Conservation (phyloP, 2,113 vertebrate species). For the Strix aluco region DNA sequence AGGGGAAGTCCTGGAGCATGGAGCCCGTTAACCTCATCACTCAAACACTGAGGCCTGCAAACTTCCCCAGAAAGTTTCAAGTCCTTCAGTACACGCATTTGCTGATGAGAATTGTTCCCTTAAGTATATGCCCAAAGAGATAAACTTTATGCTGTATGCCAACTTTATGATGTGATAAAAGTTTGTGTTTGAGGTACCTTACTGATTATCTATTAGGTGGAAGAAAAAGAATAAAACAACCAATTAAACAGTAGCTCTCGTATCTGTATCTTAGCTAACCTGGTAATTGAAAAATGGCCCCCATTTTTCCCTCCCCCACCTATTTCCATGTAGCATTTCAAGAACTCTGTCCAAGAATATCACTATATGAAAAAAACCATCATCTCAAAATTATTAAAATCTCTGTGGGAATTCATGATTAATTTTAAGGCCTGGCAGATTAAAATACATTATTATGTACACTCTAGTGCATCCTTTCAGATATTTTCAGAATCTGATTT, state of each 20-base stretch:
- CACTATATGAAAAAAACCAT: constrained; percentile 73
- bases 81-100: neutral
- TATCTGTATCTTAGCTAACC: constrained; percentile 45
- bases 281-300: constrained; percentile 69
- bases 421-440: constrained; percentile 91
- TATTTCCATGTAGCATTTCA: constrained; percentile 70
- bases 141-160: constrained; percentile 61
- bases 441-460: constrained; percentile 92
- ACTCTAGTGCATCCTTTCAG: constrained; percentile 89
- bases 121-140: constrained; percentile 33
- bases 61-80: neutral
- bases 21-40: neutral
- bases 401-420: constrained; percentile 91
- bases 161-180: constrained; percentile 68
- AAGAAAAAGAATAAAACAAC: constrained; percentile 71
- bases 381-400: constrained; percentile 90
- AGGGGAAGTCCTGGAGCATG: neutral
- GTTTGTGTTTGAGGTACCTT: constrained; percentile 70
- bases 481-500: constrained; percentile 91
- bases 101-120: constrained; percentile 9
- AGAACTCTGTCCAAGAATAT: constrained; percentile 83
- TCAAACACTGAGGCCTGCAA: neutral
- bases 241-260: constrained; percentile 61
- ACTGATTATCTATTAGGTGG: constrained; percentile 71
- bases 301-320: constrained; percentile 45